A percentile compares a stretch with the other conserved stretches of the same genome.
phyloP scores from a whole-genome alignment of 2,113 vertebrate species.

The Rhinolophus ferrumequinum region DNA sequence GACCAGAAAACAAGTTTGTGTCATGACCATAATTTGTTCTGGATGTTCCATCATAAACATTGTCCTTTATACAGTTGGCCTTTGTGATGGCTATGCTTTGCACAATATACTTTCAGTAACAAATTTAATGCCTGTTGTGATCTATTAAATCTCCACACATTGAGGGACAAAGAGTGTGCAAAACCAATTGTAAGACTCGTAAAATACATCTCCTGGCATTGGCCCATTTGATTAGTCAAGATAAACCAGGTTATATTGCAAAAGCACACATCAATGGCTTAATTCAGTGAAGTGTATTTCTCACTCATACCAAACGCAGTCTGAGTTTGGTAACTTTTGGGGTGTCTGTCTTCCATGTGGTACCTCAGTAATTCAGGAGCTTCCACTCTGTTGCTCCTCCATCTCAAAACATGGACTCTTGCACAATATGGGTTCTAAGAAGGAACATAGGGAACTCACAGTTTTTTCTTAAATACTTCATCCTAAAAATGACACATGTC shows the following conservation, averaged over 20 bases:
- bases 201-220: slow-evolving; percentile 20
- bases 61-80: slow-evolving; percentile 27
- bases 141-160: slow-evolving; percentile 31
- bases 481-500: neutral
- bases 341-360: neutral
- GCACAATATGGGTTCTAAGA: neutral
- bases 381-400: neutral
- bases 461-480: neutral
- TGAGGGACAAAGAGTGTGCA: neutral
- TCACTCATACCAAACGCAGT: neutral
- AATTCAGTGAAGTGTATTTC: neutral
- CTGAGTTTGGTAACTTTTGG: neutral
- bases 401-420: neutral
- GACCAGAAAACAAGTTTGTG: slow-evolving; percentile 41
- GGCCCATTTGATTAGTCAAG: neutral
- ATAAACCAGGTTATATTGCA: neutral
- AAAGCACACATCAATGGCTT: neutral
- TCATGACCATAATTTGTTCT: slow-evolving; percentile 41
- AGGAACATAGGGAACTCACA: too few species aligned
- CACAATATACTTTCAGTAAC: neutral
- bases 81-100: neutral
- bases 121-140: slow-evolving; percentile 23
- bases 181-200: neutral
- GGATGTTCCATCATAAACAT: slow-evolving; percentile 22
- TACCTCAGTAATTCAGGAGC: neutral